These are phyloP conservation scores for Amphilophus citrinellus DNA, from an alignment of 2,113 vertebrate species.

Conservation along the genomic window DNA sequence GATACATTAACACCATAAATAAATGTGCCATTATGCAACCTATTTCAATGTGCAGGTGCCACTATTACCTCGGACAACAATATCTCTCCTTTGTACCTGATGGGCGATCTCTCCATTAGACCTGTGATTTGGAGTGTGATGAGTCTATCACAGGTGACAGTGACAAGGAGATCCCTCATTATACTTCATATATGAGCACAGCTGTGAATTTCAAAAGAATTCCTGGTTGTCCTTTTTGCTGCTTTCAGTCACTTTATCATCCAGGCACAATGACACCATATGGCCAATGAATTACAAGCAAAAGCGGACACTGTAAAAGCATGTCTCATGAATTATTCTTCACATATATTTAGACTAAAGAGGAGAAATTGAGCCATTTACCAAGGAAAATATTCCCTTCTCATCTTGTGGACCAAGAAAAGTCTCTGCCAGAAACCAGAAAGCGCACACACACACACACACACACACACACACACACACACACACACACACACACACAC, in stretches of 20 bases:
- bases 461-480: fast-evolving
- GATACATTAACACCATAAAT: slow-evolving; percentile 68
- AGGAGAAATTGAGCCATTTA: slow-evolving; percentile 55
- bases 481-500: fast-evolving
- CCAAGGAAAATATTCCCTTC: slow-evolving; percentile 32
- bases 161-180: slow-evolving; percentile 67
- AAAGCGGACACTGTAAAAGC: slow-evolving; percentile 33
- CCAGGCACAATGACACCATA: slow-evolving; percentile 50
- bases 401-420: slow-evolving; percentile 13
- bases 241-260: slow-evolving; percentile 60
- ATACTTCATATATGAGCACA: slow-evolving; percentile 55
- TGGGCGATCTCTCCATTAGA: slow-evolving; percentile 62
- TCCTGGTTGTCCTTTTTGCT: slow-evolving; percentile 46
- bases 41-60: slow-evolving; percentile 26
- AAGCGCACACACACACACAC: not conserved
- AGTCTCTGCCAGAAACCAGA: not conserved
- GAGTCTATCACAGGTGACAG: slow-evolving; percentile 68
- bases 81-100: slow-evolving; percentile 38
- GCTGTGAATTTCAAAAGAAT: slow-evolving; percentile 53
- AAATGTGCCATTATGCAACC: slow-evolving; percentile 39
- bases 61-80: slow-evolving; percentile 24
- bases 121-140: slow-evolving; percentile 56
- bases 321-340: slow-evolving; percentile 67
- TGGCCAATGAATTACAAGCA: slow-evolving; percentile 50
- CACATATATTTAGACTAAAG: slow-evolving; percentile 56